phyloP scores from a whole-genome alignment of 2,113 vertebrate genomes.

The Gasterosteus nipponicus region DNA sequence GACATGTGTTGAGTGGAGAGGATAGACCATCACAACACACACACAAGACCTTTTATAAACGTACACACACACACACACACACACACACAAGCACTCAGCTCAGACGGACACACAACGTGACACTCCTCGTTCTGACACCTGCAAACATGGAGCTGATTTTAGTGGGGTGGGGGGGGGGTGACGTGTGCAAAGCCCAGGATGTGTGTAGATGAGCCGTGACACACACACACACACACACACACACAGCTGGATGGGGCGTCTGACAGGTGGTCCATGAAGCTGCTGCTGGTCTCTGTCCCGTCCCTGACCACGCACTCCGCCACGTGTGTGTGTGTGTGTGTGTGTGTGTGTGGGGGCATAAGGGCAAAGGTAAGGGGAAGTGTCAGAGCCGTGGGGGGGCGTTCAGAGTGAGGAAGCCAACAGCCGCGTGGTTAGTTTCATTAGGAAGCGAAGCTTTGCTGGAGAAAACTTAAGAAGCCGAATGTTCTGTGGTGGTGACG shows the following conservation, averaged over 20 bases:
- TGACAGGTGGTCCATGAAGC: neutral
- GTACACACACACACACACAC: neutral
- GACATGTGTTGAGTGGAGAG: constrained; percentile 23
- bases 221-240: constrained; percentile 15
- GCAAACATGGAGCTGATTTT: constrained; percentile 40
- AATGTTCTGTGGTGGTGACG: constrained; percentile 33
- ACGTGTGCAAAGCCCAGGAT: neutral
- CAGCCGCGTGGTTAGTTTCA: constrained; percentile 64
- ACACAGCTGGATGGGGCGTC: constrained; percentile 18
- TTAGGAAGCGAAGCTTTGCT: constrained; percentile 75
- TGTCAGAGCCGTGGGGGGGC: constrained; percentile 3
- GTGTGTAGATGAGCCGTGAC: constrained; percentile 6
- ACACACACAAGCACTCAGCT: neutral
- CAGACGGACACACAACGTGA: neutral
- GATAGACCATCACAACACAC: constrained; percentile 7
- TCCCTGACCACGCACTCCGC: constrained; percentile 70
- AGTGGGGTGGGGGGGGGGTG: constrained; percentile 20
- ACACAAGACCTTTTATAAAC: neutral
- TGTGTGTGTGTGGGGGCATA: constrained; percentile 21
- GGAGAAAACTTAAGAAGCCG: constrained; percentile 39
- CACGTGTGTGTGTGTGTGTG: neutral
- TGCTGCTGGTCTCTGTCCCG: constrained; percentile 53
- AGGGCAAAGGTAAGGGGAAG: constrained; percentile 19
- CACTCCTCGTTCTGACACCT: constrained; percentile 43
- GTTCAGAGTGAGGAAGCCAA: constrained; percentile 55